These are phyloP conservation scores for Aptenodytes patagonicus DNA, from an alignment of 2,113 vertebrate genomes.

Conservation along the genomic window DNA sequence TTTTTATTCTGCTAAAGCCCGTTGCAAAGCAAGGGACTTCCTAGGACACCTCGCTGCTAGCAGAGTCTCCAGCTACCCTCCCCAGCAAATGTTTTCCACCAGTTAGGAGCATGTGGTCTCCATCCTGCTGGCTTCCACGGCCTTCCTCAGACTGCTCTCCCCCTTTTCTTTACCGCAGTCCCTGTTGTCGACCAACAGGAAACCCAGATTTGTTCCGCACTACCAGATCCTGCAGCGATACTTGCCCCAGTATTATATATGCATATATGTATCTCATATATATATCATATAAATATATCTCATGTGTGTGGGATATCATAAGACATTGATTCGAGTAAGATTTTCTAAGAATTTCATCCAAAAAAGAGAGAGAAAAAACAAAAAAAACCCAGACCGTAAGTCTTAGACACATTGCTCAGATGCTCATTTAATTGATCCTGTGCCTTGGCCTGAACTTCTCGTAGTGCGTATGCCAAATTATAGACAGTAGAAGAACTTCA, in stretches of 20 bases:
- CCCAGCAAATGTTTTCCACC: not conserved
- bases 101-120: rapidly evolving
- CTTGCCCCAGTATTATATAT: not conserved
- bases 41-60: not conserved
- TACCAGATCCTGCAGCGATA: not conserved
- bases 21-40: not conserved
- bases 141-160: not conserved
- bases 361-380: not conserved
- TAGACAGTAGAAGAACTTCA: not conserved
- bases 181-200: not conserved
- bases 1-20: not conserved
- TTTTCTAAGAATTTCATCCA: not conserved
- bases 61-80: not conserved
- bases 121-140: not conserved
- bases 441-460: not conserved
- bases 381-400: rapidly evolving
- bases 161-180: not conserved
- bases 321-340: not conserved
- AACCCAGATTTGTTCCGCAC: not conserved
- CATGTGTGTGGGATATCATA: rapidly evolving
- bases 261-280: not conserved
- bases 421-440: not conserved
- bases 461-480: not conserved
- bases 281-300: not conserved
- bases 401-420: not conserved